These are phyloP conservation scores for Temnothorax ravouxi DNA, from an alignment of 2,888 invertebrate species.

Conservation along the genomic window DNA sequence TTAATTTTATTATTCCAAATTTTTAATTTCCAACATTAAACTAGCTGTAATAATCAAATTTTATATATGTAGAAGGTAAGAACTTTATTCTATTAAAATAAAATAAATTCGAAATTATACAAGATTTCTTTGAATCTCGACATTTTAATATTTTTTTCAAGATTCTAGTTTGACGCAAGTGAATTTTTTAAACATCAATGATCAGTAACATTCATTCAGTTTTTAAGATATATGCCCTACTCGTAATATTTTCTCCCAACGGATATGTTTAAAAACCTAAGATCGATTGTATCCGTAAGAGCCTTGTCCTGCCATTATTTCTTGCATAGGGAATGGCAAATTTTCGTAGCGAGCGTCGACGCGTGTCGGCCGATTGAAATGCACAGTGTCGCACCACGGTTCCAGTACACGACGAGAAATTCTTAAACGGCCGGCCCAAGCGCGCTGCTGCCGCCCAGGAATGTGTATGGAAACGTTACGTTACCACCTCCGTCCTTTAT, in stretches of 20 bases:
- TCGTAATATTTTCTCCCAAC: not conserved
- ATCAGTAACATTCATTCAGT: not conserved
- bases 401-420: constrained; percentile 80
- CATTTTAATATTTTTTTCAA: not conserved
- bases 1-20: not conserved
- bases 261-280: not conserved
- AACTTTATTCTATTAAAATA: not conserved
- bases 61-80: too few species aligned
- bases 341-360: constrained; percentile 76
- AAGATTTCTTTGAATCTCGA: not conserved
- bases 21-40: not conserved
- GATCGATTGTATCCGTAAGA: not conserved
- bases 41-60: not conserved
- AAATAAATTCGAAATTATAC: not conserved
- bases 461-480: constrained; percentile 84
- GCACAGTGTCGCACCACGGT: constrained; percentile 77
- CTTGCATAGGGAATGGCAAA: constrained; percentile 52
- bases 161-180: not conserved
- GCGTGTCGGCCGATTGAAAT: constrained; percentile 82
- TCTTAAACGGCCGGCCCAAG: constrained; percentile 82
- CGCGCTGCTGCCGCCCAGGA: constrained; percentile 80
- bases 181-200: not conserved
- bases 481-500: constrained; percentile 81
- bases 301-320: not conserved
- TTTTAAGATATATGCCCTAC: not conserved